Conservation (phyloP, 1,140 invertebrate genomes). For the Platyscapa corneri region DNA sequence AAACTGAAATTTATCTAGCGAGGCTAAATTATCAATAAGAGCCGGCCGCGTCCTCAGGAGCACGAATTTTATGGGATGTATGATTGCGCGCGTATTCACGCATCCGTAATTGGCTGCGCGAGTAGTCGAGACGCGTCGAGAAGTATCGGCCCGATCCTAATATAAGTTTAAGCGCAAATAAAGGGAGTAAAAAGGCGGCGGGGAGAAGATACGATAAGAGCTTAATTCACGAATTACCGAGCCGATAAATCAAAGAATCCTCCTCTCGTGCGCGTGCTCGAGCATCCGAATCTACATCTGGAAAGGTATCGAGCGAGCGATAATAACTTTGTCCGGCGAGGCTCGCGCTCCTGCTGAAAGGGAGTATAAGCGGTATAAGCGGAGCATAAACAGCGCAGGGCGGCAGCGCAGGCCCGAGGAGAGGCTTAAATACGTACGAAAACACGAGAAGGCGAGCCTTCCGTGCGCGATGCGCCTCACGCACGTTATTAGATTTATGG, state of each 20-base stretch:
- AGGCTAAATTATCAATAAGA: too few species aligned
- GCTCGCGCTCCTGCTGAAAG: too few species aligned
- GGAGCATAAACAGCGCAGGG: too few species aligned
- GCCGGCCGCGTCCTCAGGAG: too few species aligned
- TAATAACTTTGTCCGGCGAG: slow-evolving; percentile 40
- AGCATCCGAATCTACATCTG: slow-evolving; percentile 23
- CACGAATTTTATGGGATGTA: too few species aligned
- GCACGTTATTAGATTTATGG: slow-evolving; percentile 52
- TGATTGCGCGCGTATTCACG: neutral
- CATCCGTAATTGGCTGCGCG: neutral
- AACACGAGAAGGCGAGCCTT: neutral
- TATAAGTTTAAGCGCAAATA: neutral
- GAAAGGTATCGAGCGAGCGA: slow-evolving; percentile 38
- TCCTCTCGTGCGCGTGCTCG: neutral
- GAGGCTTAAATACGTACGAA: slow-evolving; percentile 7
- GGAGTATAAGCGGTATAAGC: too few species aligned
- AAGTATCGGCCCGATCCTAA: neutral
- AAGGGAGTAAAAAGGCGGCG: neutral
- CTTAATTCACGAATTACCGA: slow-evolving; percentile 16
- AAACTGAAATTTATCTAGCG: too few species aligned
- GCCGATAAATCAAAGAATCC: slow-evolving; percentile 20
- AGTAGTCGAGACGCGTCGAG: neutral
- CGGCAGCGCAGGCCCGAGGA: too few species aligned
- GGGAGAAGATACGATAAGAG: slow-evolving; percentile 6
- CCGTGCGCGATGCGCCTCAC: slow-evolving; percentile 13